Base-by-base conservation (phyloP, 2,888 invertebrate genomes). In the Pachymerium ferrugineum region DNA sequence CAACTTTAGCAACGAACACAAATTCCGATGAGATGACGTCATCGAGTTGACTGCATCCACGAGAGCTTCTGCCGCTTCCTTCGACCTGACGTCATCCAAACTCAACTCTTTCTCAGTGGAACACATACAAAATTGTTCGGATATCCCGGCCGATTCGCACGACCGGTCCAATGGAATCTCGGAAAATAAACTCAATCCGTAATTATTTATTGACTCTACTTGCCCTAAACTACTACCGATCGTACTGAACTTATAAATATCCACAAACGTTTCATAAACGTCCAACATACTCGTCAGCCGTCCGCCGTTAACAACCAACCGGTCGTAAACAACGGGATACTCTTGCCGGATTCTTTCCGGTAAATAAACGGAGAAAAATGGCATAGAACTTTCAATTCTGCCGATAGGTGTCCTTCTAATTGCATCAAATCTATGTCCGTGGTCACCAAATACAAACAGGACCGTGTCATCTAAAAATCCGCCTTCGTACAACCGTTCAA, bases 51-150 rank as follows among this genome's bases (percentile, higher is more conserved):
- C 85, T 76, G 88, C 84, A 5, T 83, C 80, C 0, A 93, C 86
- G 29, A 92, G 83, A 77, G 86, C 86, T 0, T 83, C 80, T 0
- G 89, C 89, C 0, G 88, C 88, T 42, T 86, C n/a, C 10, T 10
- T 29, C 5, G 29, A 19, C 22, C 42, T 3, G 5, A 10, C 28
- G 29, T 54, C 54, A 14, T 22, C 29, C 10, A 54, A 3, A 25
- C 6, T 25, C 28, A 85, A 80, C 19, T 92, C 80, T 77, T 86
- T 86, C 70, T 83, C 83, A 72, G 88, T 86, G 79, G 92, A 90
- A 78, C 96, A 96, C 28, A 93, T 91, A 81, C 96, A 96, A 90
- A 91, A 96, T 81, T 94, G 92, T 28, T 89, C 88, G 0, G 89
- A 88, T 75, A 97, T 92, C 0, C 86, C 88, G 0, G 95, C 94